Conservation (phyloP, 1,140 invertebrate species). For the Neodiprion lecontei region DNA sequence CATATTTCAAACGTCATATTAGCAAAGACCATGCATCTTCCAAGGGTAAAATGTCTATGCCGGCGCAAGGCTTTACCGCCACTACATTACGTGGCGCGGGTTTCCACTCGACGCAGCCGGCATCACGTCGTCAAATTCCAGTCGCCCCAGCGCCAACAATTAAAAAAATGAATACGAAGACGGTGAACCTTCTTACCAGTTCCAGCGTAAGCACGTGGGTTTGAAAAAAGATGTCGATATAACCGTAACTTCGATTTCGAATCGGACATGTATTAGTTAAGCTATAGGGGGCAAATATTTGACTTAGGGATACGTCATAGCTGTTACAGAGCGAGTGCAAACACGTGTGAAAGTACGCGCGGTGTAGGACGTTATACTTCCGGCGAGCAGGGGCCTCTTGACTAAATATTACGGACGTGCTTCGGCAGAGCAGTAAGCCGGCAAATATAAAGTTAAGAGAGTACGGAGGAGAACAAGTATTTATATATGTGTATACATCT, state of each 20-base stretch:
- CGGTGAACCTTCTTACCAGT: background rate
- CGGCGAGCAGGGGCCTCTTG: background rate
- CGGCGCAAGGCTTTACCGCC: constrained; percentile 36
- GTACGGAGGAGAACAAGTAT: too few relatives aligned
- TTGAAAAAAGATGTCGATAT: too few relatives aligned
- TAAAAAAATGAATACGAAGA: constrained; percentile 30
- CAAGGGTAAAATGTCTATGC: constrained; percentile 50
- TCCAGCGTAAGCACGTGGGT: too few relatives aligned
- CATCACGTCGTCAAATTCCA: constrained; percentile 25
- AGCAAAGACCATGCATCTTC: constrained; percentile 52
- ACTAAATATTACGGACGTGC: background rate
- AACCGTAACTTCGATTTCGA: too few relatives aligned
- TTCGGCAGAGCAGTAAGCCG: background rate
- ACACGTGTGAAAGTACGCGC: too few relatives aligned
- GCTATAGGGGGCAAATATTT: too few relatives aligned
- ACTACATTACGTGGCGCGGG: constrained; percentile 42
- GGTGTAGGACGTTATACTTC: too few relatives aligned
- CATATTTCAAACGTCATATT: constrained; percentile 57
- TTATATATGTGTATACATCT: too few relatives aligned
- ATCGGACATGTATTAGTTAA: too few relatives aligned
- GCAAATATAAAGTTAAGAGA: background rate
- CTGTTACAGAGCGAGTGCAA: too few relatives aligned
- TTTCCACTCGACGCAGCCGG: constrained; percentile 31
- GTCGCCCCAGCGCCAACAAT: constrained; percentile 44
- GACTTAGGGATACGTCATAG: too few relatives aligned